Evolutionary conservation across 2,888 invertebrate genomes (phyloP).

Genomic region (Harpalus rubripes): DNA sequence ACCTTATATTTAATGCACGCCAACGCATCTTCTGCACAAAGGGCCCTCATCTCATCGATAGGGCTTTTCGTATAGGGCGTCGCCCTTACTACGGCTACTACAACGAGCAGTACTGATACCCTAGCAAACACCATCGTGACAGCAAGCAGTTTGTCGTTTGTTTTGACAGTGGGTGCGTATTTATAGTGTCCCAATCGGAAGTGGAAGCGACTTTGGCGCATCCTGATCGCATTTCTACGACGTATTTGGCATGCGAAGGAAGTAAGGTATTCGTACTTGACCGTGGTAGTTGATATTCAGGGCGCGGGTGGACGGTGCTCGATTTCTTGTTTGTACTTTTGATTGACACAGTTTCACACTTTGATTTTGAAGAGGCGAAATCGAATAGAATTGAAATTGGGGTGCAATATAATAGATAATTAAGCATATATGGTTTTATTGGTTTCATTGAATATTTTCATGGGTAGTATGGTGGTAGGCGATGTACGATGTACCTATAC

Average conservation of each 20-base stretch:
- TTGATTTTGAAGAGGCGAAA: slow-evolving; percentile 13
- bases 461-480: not conserved
- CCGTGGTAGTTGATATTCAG: slow-evolving; percentile 70
- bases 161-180: slow-evolving; percentile 67
- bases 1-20: slow-evolving; percentile 92
- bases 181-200: slow-evolving; percentile 71
- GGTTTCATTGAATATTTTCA: not conserved
- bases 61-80: slow-evolving; percentile 84
- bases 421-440: not conserved
- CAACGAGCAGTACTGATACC: slow-evolving; percentile 75
- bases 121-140: slow-evolving; percentile 70
- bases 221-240: slow-evolving; percentile 70
- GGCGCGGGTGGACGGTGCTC: slow-evolving; percentile 66
- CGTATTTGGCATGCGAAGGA: slow-evolving; percentile 70
- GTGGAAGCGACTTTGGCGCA: slow-evolving; percentile 69
- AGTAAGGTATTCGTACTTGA: slow-evolving; percentile 61
- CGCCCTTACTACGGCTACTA: slow-evolving; percentile 81
- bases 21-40: slow-evolving; percentile 87
- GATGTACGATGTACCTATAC: too few species aligned
- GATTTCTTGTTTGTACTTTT: slow-evolving; percentile 66
- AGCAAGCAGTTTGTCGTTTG: slow-evolving; percentile 25
- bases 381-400: slow-evolving; percentile 4
- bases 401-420: slow-evolving; percentile 6
- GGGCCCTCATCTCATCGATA: slow-evolving; percentile 87
- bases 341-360: slow-evolving; percentile 57